Base-by-base conservation (phyloP, 2,113 vertebrate genomes). In the Corvus moneduloides region DNA sequence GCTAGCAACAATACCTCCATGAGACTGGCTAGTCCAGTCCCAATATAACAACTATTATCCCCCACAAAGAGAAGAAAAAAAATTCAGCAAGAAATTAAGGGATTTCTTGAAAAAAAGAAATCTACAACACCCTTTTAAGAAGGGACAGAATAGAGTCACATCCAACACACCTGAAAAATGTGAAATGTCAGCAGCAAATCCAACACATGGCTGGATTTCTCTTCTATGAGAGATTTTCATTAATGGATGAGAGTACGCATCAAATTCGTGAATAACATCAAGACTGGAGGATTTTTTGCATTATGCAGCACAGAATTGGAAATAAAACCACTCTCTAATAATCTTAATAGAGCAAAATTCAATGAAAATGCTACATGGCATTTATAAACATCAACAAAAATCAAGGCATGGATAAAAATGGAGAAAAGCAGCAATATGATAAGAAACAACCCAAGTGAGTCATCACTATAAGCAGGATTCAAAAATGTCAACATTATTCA, bases 391-490 rank as follows among this genome's bases (percentile, higher is more conserved):
- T 46, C 28, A 72, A 81, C 13, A 52, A 84, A 76, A 78, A 63
- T 33, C 24, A 75, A 77, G 56, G 30, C 63, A 73, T 10, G 17
- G 41, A 54, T 27, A 73, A 90, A 94, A 93, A 84, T 13, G 8
- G 71, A 90, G 62, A 85, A 92, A 93, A 91, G 32, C n/a, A 87
- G 62, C 54, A 68, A 64, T 23, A 37, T 26, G 27, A 7, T 41
- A 84, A 85, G 49, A 91, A 96, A 85, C 44, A 81, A 87, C n/a
- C 55, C 75, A 82, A 89, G 67, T 55, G 33, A 64, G 71, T 69
- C 71, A 87, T 74, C 61, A 84, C 54, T 48, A 76, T 9, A 19
- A 79, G 58, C 33, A 80, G 26, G 39, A 83, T 39, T 88, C 20
- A 66, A 51, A 91, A 87, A 88, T 55, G 63, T 49, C 86, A 92